phyloP scores from a whole-genome alignment of 1,140 invertebrate genomes.

The Onthophagus taurus region DNA sequence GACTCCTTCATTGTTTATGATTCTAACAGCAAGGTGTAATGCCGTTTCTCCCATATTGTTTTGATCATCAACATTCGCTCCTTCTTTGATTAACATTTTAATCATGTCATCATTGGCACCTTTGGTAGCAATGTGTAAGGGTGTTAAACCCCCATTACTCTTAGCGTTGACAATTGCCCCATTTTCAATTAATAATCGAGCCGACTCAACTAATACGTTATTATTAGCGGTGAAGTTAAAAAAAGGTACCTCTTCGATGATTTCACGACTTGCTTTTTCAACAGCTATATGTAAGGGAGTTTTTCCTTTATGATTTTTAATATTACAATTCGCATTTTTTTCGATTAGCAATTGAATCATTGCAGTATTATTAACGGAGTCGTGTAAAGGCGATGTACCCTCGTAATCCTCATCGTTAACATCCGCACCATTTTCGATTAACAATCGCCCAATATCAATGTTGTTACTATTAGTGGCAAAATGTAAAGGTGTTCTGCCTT shows the following conservation, averaged over 20 bases:
- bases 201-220: background rate
- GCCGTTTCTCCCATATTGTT: slow-evolving; percentile 16
- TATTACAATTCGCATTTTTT: background rate
- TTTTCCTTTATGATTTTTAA: background rate
- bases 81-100: slow-evolving; percentile 15
- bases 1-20: background rate
- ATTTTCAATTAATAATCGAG: slow-evolving; percentile 13
- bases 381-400: too few relatives aligned
- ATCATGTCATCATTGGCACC: slow-evolving; percentile 13
- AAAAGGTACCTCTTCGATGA: background rate
- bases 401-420: too few relatives aligned
- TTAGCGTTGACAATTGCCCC: slow-evolving; percentile 22
- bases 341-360: too few relatives aligned
- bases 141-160: slow-evolving; percentile 15
- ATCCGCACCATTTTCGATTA: too few relatives aligned
- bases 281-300: background rate
- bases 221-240: background rate
- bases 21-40: slow-evolving; percentile 39
- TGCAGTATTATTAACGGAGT: too few relatives aligned
- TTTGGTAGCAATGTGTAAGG: slow-evolving; percentile 20
- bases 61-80: slow-evolving; percentile 16
- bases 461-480: too few relatives aligned
- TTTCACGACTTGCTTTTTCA: background rate
- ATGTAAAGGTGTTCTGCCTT: too few relatives aligned
- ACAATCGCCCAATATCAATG: too few relatives aligned